phyloP scores from a whole-genome alignment of 1,140 invertebrate species.

The Diorhabda carinulata region DNA sequence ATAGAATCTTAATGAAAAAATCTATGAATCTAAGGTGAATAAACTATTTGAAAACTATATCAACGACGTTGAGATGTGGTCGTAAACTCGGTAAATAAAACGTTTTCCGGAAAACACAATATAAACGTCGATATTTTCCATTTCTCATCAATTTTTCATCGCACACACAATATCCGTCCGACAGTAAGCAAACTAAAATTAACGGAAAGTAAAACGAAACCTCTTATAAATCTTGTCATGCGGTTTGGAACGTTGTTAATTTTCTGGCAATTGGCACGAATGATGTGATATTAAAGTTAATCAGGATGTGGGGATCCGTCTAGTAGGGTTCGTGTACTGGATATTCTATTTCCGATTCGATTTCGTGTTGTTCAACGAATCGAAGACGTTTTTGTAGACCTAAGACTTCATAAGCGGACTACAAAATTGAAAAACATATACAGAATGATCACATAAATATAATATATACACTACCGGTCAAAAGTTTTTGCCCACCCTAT shows the following conservation, averaged over 20 bases:
- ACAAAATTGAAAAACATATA: no score
- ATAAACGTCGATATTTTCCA: background rate
- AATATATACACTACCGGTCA: no score
- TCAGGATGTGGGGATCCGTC: conserved; percentile 29
- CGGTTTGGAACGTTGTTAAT: conserved; percentile 12
- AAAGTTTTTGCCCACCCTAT: no score
- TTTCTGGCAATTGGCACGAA: conserved; percentile 25
- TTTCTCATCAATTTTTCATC: background rate
- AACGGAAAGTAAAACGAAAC: background rate
- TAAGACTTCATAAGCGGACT: no score
- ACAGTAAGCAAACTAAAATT: background rate
- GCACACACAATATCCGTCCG: background rate
- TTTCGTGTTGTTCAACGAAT: conserved; percentile 8
- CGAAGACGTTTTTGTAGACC: background rate
- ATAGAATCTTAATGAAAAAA: no score
- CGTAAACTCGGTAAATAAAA: no score
- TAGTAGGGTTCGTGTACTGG: conserved; percentile 22
- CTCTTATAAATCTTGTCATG: background rate
- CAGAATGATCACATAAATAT: no score
- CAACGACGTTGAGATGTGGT: no score
- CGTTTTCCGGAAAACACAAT: no score
- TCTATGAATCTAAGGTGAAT: no score
- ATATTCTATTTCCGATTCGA: conserved; percentile 21
- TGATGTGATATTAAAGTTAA: conserved; percentile 29
- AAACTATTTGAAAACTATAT: no score